phyloP scores from a whole-genome alignment of 2,113 vertebrate genomes.

The Cavia porcellus region DNA sequence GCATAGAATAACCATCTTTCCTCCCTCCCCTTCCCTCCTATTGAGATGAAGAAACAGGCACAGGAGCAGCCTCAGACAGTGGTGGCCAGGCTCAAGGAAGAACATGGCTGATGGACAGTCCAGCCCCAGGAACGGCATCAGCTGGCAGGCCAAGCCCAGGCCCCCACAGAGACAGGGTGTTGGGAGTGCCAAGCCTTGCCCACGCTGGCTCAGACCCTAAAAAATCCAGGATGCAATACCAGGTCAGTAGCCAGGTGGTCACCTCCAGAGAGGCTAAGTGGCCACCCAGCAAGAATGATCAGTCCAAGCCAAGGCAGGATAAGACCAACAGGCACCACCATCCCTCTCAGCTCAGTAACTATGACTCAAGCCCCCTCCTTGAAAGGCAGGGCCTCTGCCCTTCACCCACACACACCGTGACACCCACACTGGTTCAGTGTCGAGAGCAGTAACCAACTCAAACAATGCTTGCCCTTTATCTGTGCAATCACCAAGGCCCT shows the following conservation, averaged over 20 bases:
- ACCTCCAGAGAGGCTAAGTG: slow-evolving; percentile 24
- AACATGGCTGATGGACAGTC: background rate
- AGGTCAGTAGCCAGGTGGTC: background rate
- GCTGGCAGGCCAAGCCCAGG: background rate
- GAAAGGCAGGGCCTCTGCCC: background rate
- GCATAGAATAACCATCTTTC: background rate
- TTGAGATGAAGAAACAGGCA: slow-evolving; percentile 13
- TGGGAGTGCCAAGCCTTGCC: background rate
- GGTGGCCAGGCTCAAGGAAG: background rate
- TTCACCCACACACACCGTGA: too few relatives aligned
- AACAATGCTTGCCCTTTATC: background rate
- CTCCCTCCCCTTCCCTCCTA: background rate
- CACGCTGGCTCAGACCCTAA: background rate
- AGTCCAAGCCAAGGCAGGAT: background rate
- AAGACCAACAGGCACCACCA: background rate
- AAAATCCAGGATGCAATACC: background rate
- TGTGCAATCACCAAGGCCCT: background rate
- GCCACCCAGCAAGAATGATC: background rate
- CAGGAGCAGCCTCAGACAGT: background rate
- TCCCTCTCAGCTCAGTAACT: background rate
- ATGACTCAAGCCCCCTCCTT: background rate
- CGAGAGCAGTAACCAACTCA: background rate
- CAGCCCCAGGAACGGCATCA: background rate
- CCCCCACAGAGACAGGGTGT: fast-evolving
- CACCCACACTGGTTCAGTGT: background rate